Evolutionary conservation across 1,140 invertebrate species (phyloP).

Genomic region (Amyelois transitella): DNA sequence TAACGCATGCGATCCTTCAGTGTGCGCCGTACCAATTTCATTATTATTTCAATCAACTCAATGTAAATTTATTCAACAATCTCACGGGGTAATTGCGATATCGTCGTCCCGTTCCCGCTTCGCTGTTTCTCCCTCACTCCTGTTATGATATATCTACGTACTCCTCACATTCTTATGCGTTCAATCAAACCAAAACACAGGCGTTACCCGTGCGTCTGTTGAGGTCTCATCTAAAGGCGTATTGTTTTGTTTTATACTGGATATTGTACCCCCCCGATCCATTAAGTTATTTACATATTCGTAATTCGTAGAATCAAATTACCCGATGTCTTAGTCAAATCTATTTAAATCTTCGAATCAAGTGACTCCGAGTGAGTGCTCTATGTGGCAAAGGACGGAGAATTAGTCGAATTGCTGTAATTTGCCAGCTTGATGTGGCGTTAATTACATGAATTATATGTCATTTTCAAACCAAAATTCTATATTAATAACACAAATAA

Average conservation of each 20-base stretch:
- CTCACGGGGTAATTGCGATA: constrained; percentile 70
- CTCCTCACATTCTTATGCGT: constrained; percentile 65
- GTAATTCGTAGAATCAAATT: not conserved
- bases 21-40: constrained; percentile 70
- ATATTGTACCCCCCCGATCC: not conserved
- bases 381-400: too few species aligned
- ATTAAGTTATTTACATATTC: too few species aligned
- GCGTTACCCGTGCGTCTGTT: not conserved
- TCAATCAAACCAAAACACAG: constrained; percentile 66
- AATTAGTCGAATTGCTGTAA: too few species aligned
- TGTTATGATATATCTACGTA: constrained; percentile 24
- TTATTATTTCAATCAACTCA: constrained; percentile 74
- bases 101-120: constrained; percentile 36
- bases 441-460: too few species aligned
- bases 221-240: not conserved
- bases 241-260: not conserved
- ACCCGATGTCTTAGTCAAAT: too few species aligned
- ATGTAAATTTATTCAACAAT: constrained; percentile 74
- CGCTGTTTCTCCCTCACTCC: constrained; percentile 29
- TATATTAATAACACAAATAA: too few species aligned
- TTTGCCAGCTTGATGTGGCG: too few species aligned
- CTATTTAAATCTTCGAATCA: too few species aligned
- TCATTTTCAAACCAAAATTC: too few species aligned
- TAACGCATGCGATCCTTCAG: constrained; percentile 60
- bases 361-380: too few species aligned